Conservation (phyloP, 2,797 vertebrate species). For the Malurus splendens region DNA sequence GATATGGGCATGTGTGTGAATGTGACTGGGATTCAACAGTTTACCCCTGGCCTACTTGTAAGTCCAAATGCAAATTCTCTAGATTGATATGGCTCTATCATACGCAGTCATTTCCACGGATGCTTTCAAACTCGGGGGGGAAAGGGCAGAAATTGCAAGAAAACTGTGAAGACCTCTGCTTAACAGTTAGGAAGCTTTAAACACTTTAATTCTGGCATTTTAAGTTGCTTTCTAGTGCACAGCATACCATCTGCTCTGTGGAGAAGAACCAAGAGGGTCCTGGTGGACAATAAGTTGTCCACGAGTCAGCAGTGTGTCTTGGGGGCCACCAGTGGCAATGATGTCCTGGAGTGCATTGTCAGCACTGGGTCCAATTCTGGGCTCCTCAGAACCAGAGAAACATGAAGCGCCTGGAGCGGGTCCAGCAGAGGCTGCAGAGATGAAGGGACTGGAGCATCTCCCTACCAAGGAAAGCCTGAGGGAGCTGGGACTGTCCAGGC, state of each 20-base stretch:
- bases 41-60: background rate
- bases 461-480: background rate
- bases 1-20: background rate
- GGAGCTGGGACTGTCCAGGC: background rate
- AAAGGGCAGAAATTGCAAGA: background rate
- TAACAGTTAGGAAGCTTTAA: background rate
- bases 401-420: background rate
- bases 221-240: background rate
- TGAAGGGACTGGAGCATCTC: background rate
- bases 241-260: background rate
- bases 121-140: background rate
- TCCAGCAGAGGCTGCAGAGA: background rate
- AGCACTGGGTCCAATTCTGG: background rate
- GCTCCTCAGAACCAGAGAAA: background rate
- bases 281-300: background rate
- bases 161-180: background rate
- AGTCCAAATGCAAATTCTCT: background rate
- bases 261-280: background rate
- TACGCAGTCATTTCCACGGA: background rate
- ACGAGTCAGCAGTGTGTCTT: background rate
- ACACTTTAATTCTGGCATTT: background rate
- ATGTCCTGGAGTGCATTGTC: background rate
- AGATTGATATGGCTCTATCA: background rate
- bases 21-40: background rate
- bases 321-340: background rate